Base-by-base conservation (phyloP, 1,140 invertebrate species). In the Ceratina japonica region DNA sequence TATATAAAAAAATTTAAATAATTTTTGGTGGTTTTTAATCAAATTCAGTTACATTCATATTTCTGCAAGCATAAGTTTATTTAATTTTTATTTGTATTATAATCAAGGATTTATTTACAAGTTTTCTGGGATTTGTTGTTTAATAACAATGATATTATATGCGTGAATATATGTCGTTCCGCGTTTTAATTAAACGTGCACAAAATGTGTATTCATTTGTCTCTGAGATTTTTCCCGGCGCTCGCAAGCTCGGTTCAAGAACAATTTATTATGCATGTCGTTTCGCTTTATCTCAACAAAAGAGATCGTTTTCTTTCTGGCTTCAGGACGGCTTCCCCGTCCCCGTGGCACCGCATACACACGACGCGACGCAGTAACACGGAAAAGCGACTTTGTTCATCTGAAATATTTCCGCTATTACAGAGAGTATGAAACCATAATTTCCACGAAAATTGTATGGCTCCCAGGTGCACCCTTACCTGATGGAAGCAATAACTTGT, bases 381-480 rank as follows among this genome's bases (percentile, higher is more conserved):
- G 37, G 13, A 65, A 49, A 18, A 56, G 18, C 10, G 54, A 49
- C 51, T 58, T 58, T 16, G n/a, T 37, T n/a, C 44, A 2, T 22
- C n/a, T 70, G 52, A 58, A 58, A 70, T 70, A 70, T 58, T 56
- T n/a, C 68, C 13, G n/a, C 68, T 37, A 70, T 70, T 56, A 31
- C 68, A 52, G n/a, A 56, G 18, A 37, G n/a, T 58, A 37, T 70
- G 52, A 70, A 70, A 70, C 52, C 44, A 37, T 70, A 66, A 70
- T 56, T 70, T 16, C 52, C 4, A 20, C 24, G 68, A 22, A 58
- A 51, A 56, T 20, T 58, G 27, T 20, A 56, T 15, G 52, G n/a
- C n/a, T 22, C 64, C 68, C n/a, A 31, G n/a, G 27, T 31, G 18
- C 27, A 37, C 37, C 68, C 16, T 70, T 58, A 22, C 18, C 18